phyloP scores from a whole-genome alignment of 2,113 vertebrate species.

The Ascaphus truei region DNA sequence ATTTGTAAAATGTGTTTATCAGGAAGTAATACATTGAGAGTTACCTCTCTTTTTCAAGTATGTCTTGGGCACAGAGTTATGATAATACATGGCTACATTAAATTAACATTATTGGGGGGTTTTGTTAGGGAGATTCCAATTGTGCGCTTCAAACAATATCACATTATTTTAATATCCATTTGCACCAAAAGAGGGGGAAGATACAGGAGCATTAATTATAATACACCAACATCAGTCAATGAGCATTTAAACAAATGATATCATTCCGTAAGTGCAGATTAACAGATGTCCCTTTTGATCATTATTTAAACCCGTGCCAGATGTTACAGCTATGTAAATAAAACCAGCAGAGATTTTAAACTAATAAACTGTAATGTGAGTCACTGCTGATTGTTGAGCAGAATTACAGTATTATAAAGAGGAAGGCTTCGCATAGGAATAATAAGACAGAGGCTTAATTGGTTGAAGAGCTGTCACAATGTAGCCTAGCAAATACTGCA shows the following conservation, averaged over 20 bases:
- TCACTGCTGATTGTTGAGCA: not conserved
- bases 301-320: slow-evolving; percentile 18
- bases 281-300: not conserved
- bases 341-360: not conserved
- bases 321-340: slow-evolving; percentile 10
- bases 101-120: too few relatives aligned
- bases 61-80: too few relatives aligned
- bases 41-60: too few relatives aligned
- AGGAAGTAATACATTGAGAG: too few relatives aligned
- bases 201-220: slow-evolving; percentile 18
- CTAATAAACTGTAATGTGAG: slow-evolving; percentile 15
- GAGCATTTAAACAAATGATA: slow-evolving; percentile 24
- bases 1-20: too few relatives aligned
- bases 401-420: slow-evolving; percentile 6
- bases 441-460: not conserved
- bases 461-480: not conserved
- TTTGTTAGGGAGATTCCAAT: too few relatives aligned
- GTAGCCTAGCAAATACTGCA: not conserved
- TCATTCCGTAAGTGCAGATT: slow-evolving; percentile 30
- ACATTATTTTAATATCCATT: slow-evolving; percentile 30
- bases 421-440: not conserved
- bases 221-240: slow-evolving; percentile 4
- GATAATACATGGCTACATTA: too few relatives aligned
- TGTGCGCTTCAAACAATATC: too few relatives aligned
- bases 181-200: not conserved